Base-by-base conservation (phyloP, 2,888 invertebrate genomes). In the Ophion costatus region DNA sequence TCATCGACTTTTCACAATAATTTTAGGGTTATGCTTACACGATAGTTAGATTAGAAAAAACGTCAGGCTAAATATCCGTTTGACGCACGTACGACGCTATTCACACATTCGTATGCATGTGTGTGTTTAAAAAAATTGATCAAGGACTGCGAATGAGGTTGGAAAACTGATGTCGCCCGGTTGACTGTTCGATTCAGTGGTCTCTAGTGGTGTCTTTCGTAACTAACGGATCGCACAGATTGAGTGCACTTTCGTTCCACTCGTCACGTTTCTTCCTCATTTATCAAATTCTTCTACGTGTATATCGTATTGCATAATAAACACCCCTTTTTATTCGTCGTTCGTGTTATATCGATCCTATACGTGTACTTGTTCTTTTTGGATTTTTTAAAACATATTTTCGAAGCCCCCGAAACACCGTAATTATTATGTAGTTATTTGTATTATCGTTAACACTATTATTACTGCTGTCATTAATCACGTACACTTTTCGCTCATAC, bases 111-210 rank as follows among this genome's bases (percentile, higher is more conserved):
- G 29, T 51, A 70, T 5, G n/a, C 57, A 33, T 20, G 29, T 38
- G 20, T 29, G 20, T 20, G 17, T 10, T 11, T 20, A 22, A 45
- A 17, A 24, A 51, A 73, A 73, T 57, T 57, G 67, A 78, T 67
- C 33, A 82, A 82, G 82, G 45, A 66, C 73, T 38, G 59, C 42
- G 74, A 85, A 82, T 59, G 70, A 82, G 79, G 78, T 82, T 74
- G 57, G 77, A 74, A 74, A 78, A 73, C 59, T 75, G 75, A 75
- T 38, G n/a, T 78, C 33, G 51, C 33, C 51, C 56, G 11, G 45
- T 51, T 33, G 29, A 75, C 64, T 56, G 24, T 29, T 74, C 63
- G 22, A 33, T 11, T 71, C 57, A 14, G 3, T 10, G 11, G 45
- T 20, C 45, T 45, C 56, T n/a, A n/a, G 22, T 45, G 42, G 45